Conservation (phyloP, 1,140 invertebrate genomes). For the Lasioglossum baleicum region DNA sequence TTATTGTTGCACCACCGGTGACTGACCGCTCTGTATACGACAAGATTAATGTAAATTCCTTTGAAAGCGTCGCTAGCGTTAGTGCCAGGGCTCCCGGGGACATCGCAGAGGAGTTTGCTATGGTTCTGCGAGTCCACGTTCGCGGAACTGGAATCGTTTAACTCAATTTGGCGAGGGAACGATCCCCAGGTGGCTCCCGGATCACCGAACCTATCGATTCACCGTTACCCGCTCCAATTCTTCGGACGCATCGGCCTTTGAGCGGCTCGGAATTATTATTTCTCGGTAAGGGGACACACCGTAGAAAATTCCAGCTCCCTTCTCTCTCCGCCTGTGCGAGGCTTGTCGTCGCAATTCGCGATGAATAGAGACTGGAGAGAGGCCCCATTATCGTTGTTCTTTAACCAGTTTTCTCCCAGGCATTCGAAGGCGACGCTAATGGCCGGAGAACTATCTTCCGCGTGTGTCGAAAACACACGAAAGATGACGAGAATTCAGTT, state of each 20-base stretch:
- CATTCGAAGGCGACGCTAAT: not conserved
- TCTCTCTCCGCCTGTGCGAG: not conserved
- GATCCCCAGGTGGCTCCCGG: constrained; percentile 4
- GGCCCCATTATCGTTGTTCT: not conserved
- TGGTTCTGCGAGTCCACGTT: constrained; percentile 4
- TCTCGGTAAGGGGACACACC: not conserved
- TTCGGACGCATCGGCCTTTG: not conserved
- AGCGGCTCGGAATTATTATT: not conserved
- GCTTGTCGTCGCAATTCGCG: not conserved
- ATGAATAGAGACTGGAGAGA: not conserved
- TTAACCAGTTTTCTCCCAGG: not conserved
- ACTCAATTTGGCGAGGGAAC: constrained; percentile 30
- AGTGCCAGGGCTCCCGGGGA: not conserved
- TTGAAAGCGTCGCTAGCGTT: no score
- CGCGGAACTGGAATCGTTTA: constrained; percentile 21
- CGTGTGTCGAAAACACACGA: constrained; percentile 9
- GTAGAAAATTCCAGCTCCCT: not conserved
- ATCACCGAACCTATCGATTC: constrained; percentile 16
- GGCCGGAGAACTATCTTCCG: not conserved
- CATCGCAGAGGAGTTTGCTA: not conserved
- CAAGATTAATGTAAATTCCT: no score
- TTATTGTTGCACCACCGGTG: no score
- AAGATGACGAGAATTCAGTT: constrained; percentile 8
- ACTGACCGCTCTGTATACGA: no score
- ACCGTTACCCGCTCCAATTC: constrained; percentile 33